Evolutionary conservation across 2,797 vertebrate genomes (phyloP).

Genomic region (Mormyrus hasselquistii): DNA sequence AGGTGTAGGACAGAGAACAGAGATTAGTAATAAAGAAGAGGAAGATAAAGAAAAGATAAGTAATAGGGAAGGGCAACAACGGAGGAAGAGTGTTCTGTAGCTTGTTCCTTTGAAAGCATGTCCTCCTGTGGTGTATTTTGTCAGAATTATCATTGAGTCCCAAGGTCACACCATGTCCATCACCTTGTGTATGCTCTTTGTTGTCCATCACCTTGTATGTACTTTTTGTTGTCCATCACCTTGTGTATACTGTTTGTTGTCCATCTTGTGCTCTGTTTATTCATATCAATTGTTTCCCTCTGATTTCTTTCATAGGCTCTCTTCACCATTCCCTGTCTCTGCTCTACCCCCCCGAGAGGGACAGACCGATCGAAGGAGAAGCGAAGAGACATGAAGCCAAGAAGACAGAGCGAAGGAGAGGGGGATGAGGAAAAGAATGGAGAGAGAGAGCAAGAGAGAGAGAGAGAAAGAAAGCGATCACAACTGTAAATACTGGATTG

Average conservation of each 20-base stretch:
- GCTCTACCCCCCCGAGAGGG: conserved; percentile 61
- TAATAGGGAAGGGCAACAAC: neutral
- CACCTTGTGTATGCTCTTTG: conserved; percentile 38
- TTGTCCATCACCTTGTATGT: conserved; percentile 38
- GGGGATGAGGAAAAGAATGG: conserved; percentile 39
- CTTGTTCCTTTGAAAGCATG: conserved; percentile 32
- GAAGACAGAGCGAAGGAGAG: conserved; percentile 35
- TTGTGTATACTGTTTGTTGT: conserved; percentile 42
- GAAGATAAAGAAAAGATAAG: conserved; percentile 29
- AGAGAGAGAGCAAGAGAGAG: conserved; percentile 31
- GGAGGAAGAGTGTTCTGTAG: conserved; percentile 33
- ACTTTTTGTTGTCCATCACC: conserved; percentile 48
- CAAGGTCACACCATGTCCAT: conserved; percentile 17
- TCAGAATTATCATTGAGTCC: neutral
- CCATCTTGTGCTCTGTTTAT: conserved; percentile 37
- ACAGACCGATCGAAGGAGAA: conserved; percentile 59
- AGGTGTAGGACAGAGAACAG: conserved; percentile 33
- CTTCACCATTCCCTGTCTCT: conserved; percentile 68
- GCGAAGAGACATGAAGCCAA: conserved; percentile 51
- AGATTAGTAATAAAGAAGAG: conserved; percentile 39
- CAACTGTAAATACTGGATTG: conserved; percentile 28
- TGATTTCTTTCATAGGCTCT: conserved; percentile 40
- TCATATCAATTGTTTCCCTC: neutral
- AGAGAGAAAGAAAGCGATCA: conserved; percentile 35
- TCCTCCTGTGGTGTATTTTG: conserved; percentile 35